These are phyloP conservation scores for Leptosomus discolor DNA, from an alignment of 2,113 vertebrate genomes.

Conservation along the genomic window DNA sequence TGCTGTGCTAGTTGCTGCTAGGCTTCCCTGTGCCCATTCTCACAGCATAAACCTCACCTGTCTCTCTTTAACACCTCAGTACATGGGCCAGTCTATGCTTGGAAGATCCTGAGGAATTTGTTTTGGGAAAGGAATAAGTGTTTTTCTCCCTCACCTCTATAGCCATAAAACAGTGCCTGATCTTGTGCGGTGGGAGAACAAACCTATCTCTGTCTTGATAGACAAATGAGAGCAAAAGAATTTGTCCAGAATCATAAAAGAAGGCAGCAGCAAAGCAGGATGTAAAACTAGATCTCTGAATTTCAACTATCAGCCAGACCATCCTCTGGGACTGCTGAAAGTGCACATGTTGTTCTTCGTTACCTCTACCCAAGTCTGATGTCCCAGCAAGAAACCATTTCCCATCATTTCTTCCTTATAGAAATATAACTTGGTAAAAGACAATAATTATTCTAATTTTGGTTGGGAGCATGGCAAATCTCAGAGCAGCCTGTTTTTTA, in stretches of 20 bases:
- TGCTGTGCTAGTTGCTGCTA: background rate
- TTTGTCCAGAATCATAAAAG: background rate
- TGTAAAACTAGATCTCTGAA: background rate
- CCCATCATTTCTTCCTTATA: background rate
- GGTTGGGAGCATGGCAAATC: background rate
- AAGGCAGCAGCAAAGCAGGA: background rate
- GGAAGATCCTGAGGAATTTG: background rate
- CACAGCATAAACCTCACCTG: background rate
- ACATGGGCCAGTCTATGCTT: accelerated
- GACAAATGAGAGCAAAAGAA: background rate
- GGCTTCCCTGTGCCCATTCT: background rate
- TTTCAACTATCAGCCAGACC: background rate
- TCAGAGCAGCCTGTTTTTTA: background rate
- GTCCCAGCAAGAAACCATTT: background rate
- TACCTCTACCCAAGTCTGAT: background rate
- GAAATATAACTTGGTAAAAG: background rate
- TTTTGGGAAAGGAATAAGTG: background rate
- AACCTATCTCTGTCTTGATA: background rate
- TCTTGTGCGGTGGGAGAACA: accelerated
- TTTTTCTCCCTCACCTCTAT: background rate
- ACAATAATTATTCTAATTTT: background rate
- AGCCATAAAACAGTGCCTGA: background rate
- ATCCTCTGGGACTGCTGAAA: background rate
- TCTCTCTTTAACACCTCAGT: background rate
- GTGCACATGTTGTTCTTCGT: background rate